Base-by-base conservation (phyloP, 2,797 vertebrate species). In the Gastrophryne carolinensis region DNA sequence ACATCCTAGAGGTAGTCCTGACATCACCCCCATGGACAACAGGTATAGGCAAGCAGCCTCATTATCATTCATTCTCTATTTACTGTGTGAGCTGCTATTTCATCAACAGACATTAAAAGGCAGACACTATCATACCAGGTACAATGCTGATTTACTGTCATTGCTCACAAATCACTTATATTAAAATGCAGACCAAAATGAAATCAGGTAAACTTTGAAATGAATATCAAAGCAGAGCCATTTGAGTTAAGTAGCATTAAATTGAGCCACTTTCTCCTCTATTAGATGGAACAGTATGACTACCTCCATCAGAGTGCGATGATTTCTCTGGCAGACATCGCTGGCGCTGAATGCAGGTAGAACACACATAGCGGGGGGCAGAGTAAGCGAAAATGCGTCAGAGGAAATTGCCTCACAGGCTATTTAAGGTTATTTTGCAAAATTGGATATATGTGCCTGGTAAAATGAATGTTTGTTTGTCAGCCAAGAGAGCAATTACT, bases 361-460 rank as follows among this genome's bases (percentile, higher is more conserved):
- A 64, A n/a, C 41, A 61, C 54, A 26, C 58, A 1, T 47, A 56
- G 71, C 71, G 34, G 71, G 71, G 54, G 71, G 49, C 44, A 30
- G 7, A 30, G 32, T 73, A 21, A 44, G 24, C 11, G 35, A 53
- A 62, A 73, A 73, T 64, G 47, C 17, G 56, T 73, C 49, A 64
- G 10, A 23, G 50, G 3, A 73, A 64, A 73, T 39, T 56, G 35
- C 19, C 50, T 64, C 35, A 26, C 49, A 52, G 32, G 62, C 34
- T 39, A 30, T 54, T 72, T 72, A 26, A 30, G 23, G 37, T 1
- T 6, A 9, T 54, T 73, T 63, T 64, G 19, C 60, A 32, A 32
- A 64, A 73, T 23, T 13, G 24, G 60, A 73, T 73, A 64, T 64
- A 64, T 64, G 60, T 29, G 12, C 8, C 24, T 41, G 32, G 26